Evolutionary conservation across 2,888 invertebrate genomes (phyloP).

Genomic region (Pomacea canaliculata): DNA sequence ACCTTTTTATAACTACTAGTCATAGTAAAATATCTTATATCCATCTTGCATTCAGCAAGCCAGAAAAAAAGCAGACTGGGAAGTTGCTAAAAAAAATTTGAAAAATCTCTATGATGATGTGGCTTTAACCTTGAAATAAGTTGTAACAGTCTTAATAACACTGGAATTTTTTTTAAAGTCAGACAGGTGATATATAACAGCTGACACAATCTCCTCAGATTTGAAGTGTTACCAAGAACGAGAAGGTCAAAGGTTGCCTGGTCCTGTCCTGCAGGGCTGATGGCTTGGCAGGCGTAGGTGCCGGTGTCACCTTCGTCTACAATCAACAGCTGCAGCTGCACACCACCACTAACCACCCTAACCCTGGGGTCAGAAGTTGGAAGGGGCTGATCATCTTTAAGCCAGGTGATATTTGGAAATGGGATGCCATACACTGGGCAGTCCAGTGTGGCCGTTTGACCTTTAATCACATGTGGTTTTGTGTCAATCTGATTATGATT

Average conservation of each 20-base stretch:
- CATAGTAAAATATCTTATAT: too few species aligned
- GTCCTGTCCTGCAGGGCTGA: conserved; percentile 63
- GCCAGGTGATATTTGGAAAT: conserved; percentile 69
- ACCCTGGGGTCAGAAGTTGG: conserved; percentile 22
- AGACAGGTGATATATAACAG: too few species aligned
- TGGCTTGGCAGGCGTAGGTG: conserved; percentile 59
- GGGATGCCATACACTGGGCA: conserved; percentile 71
- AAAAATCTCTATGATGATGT: too few species aligned
- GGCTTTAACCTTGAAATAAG: too few species aligned
- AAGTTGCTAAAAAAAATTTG: too few species aligned
- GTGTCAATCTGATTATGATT: conserved; percentile 59
- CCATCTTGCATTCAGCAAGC: too few species aligned
- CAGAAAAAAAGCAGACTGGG: too few species aligned
- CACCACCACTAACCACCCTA: conserved; percentile 38
- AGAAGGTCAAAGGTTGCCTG: conserved; percentile 54
- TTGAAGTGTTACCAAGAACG: conserved; percentile 56
- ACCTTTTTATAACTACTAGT: too few species aligned
- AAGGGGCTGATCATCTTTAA: conserved; percentile 50
- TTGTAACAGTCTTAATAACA: too few species aligned
- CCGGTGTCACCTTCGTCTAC: conserved; percentile 51
- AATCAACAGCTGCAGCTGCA: conserved; percentile 47
- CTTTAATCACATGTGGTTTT: conserved; percentile 61
- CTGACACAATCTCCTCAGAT: too few species aligned
- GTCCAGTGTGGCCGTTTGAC: conserved; percentile 64
- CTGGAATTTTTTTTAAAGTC: too few species aligned